Conservation (phyloP, 2,113 vertebrate genomes). For the Balaeniceps rex region DNA sequence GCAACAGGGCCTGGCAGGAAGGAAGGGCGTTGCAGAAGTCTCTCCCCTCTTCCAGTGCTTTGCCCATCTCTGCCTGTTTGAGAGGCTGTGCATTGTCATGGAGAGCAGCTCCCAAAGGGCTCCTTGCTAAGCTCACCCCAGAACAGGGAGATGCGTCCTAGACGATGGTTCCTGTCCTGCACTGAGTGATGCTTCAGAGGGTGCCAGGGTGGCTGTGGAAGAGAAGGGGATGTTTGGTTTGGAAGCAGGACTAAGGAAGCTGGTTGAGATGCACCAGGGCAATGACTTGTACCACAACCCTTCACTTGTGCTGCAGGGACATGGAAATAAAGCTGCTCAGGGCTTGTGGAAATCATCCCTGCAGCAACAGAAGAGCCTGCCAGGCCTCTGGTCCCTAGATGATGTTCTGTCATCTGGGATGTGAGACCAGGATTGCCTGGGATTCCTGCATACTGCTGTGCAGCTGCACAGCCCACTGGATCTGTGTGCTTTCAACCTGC, state of each 20-base stretch:
- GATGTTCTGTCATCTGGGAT: neutral
- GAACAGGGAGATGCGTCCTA: too few species aligned
- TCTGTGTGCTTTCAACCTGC: neutral
- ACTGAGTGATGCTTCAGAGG: fast-evolving
- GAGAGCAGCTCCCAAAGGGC: neutral
- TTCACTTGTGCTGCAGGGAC: neutral
- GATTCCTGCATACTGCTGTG: neutral
- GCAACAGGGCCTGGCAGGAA: neutral
- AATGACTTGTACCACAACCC: neutral
- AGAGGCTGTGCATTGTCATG: neutral
- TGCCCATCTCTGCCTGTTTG: neutral
- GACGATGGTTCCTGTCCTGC: neutral
- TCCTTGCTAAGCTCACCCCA: neutral
- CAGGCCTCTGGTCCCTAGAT: neutral
- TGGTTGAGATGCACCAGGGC: neutral
- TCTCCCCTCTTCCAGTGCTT: neutral
- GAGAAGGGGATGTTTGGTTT: neutral
- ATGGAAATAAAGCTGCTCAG: neutral
- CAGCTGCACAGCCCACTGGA: neutral
- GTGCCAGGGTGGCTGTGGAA: neutral
- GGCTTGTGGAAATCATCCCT: neutral
- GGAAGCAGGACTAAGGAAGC: neutral
- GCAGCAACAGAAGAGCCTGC: neutral
- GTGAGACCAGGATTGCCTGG: neutral
- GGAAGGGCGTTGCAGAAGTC: neutral